Conservation (phyloP, 2,797 vertebrate genomes). For the Linurgus olivaceus region DNA sequence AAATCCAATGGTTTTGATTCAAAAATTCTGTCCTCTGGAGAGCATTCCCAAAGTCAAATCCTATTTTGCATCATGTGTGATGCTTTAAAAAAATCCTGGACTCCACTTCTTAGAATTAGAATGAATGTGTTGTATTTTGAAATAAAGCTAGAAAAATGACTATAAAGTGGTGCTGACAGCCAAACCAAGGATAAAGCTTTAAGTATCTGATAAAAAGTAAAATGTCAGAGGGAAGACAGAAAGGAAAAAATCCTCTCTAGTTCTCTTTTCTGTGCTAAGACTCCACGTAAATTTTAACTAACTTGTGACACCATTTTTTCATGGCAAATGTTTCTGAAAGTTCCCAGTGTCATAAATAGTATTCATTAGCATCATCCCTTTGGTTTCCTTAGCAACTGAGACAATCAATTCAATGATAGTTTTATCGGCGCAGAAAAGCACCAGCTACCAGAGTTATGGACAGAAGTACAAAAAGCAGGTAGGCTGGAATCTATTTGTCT, state of each 20-base stretch:
- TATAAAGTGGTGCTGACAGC: not conserved
- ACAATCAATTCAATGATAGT: conserved; percentile 71
- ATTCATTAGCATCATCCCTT: conserved; percentile 72
- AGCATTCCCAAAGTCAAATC: not conserved
- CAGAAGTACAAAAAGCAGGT: conserved; percentile 54
- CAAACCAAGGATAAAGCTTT: not conserved
- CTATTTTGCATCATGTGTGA: not conserved
- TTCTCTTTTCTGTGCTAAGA: not conserved
- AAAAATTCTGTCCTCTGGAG: conserved; percentile 49
- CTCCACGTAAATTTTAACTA: conserved; percentile 30
- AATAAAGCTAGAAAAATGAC: not conserved
- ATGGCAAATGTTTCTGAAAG: conserved; percentile 69
- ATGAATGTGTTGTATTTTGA: not conserved
- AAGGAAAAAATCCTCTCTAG: not conserved
- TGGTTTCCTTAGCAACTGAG: conserved; percentile 76
- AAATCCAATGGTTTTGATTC: conserved; percentile 60
- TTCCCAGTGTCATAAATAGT: conserved; percentile 75
- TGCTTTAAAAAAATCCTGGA: not conserved
- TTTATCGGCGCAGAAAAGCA: conserved; percentile 66
- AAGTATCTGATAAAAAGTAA: conserved; percentile 25
- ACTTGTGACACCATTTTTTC: conserved; percentile 65
- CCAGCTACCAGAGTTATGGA: conserved; percentile 33
- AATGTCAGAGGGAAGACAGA: not conserved
- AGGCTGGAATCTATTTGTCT: conserved; percentile 2
- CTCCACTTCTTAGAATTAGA: not conserved